Base-by-base conservation (phyloP, 1,140 invertebrate genomes). In the Centruroides vittatus region DNA sequence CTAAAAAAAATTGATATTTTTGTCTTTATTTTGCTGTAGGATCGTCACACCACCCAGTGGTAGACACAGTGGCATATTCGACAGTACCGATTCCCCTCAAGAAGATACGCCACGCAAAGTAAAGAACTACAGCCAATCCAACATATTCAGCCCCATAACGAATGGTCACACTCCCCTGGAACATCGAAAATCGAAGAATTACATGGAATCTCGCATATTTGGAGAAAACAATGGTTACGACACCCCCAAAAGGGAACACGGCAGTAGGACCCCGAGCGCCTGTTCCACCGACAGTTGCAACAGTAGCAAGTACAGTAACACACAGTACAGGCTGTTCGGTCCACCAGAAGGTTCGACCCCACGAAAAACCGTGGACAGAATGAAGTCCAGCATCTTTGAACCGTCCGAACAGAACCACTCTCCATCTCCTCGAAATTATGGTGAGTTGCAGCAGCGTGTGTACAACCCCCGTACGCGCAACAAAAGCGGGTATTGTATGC, bases 11-110 rank as follows among this genome's bases (percentile, higher is more conserved):
- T 23, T 23, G 23, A 23, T 23, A 23, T 23, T 23, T 23, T 23
- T 2, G 23, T 23, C 23, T 23, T 41, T 41, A 6, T 41, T 41
- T 41, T 41, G 5, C 68, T 65, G 50, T 67, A 84, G 82, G 71
- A 81, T 83, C 35, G 68, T 82, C 66, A 81, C 81, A 69, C 82
- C 82, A 12, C 82, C 82, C 54, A 82, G 82, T 57, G 82, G 82
- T 63, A 81, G 79, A 5, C 79, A 76, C 66, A 81, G 79, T 67
- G 80, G 82, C 70, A 82, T 82, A 62, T 83, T 83, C 69, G 80
- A 78, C 47, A 65, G 59, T 3, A 67, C 51, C 6, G 70, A 75
- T 50, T 7, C 12, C 49, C 4, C 6, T 3, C 54, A 60, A 13
- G 58, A 57, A 11, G 7, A 54, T 6, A 62, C 61, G n/a, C 61